Evolutionary conservation across 2,888 invertebrate species (phyloP).

Genomic region (Gastrophysa polygoni): DNA sequence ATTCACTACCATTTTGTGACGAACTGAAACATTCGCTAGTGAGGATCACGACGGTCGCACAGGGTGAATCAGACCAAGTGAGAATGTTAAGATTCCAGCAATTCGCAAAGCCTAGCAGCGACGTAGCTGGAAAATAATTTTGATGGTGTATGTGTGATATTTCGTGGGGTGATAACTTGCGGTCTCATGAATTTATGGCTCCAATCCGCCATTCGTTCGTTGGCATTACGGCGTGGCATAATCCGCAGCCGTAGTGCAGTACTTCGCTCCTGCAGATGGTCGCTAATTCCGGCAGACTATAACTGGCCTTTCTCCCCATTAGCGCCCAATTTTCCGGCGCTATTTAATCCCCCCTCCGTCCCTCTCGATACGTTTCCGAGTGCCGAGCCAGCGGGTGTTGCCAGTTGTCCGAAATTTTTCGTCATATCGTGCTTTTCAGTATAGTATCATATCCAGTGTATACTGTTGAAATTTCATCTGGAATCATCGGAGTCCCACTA

Average conservation of each 20-base stretch:
- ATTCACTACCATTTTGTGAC: too few species aligned
- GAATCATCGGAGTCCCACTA: too few species aligned
- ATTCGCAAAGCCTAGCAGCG: too few species aligned
- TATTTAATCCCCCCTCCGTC: constrained; percentile 36
- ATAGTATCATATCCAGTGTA: too few species aligned
- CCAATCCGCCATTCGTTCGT: constrained; percentile 44
- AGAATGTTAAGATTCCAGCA: too few species aligned
- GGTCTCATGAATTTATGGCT: neutral
- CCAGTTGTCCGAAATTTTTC: too few species aligned
- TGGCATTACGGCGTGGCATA: constrained; percentile 45
- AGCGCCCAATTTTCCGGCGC: constrained; percentile 39
- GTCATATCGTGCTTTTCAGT: too few species aligned
- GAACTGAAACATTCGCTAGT: too few species aligned
- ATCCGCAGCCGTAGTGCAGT: constrained; percentile 49
- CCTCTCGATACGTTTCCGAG: constrained; percentile 27
- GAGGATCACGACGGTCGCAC: too few species aligned
- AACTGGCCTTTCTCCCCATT: constrained; percentile 40
- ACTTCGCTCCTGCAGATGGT: constrained; percentile 43
- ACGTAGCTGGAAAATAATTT: neutral
- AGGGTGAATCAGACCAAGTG: too few species aligned
- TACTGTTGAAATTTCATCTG: too few species aligned
- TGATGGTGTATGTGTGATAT: neutral
- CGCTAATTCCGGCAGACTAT: constrained; percentile 39
- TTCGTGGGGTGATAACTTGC: neutral
- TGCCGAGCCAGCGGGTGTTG: too few species aligned